phyloP scores from a whole-genome alignment of 2,113 vertebrate species.

The Accipiter virgatus region DNA sequence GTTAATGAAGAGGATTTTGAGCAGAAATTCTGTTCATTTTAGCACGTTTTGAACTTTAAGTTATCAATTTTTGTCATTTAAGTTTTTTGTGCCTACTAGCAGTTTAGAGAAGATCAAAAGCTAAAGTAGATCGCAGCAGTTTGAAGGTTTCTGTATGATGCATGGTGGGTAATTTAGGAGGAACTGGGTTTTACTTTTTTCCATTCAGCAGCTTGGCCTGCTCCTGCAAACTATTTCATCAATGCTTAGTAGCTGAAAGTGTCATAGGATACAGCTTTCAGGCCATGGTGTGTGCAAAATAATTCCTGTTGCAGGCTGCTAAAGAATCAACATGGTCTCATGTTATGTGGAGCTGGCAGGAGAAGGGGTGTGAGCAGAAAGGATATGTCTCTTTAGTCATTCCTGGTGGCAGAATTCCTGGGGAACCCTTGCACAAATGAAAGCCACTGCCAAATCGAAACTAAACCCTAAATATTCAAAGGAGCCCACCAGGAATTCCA shows the following conservation, averaged over 20 bases:
- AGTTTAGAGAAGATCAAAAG: neutral
- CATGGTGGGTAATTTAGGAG: neutral
- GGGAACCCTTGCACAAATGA: neutral
- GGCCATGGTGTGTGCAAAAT: neutral
- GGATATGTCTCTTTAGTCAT: neutral
- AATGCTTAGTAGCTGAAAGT: neutral
- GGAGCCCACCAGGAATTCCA: neutral
- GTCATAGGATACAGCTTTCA: neutral
- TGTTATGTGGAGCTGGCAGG: neutral
- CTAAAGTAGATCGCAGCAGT: neutral
- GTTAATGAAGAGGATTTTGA: conserved; percentile 5
- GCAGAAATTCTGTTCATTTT: neutral
- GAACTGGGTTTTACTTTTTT: neutral
- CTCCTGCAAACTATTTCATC: neutral
- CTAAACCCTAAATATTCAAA: neutral
- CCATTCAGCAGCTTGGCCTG: neutral
- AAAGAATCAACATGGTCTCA: neutral
- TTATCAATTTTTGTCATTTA: neutral
- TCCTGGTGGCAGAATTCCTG: neutral
- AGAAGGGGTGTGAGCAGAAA: neutral
- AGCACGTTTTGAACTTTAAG: neutral
- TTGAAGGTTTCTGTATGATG: neutral
- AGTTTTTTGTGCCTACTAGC: neutral
- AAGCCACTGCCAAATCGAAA: neutral
- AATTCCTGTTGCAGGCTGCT: neutral